phyloP scores from a whole-genome alignment of 2,888 invertebrate species.

The Drosophila melanosoma region DNA sequence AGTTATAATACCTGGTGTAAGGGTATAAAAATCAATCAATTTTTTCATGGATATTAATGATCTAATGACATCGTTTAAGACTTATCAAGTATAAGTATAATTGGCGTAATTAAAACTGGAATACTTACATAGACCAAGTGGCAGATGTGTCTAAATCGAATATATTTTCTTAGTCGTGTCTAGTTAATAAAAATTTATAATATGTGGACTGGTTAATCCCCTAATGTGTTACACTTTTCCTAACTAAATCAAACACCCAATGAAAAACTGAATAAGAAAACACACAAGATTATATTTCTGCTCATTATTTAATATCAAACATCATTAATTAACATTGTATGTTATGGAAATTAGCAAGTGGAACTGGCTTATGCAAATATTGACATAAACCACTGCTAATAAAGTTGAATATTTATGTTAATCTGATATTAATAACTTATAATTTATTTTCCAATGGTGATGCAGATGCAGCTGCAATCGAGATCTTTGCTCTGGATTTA shows the following conservation, averaged over 20 bases:
- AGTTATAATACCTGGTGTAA: background rate
- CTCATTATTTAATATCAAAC: constrained; percentile 13
- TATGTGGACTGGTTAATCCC: background rate
- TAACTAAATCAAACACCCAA: background rate
- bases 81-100: background rate
- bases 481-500: constrained; percentile 44
- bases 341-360: constrained; percentile 9
- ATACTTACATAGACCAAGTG: background rate
- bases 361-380: constrained; percentile 59
- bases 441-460: constrained; percentile 39
- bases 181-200: background rate
- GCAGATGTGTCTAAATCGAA: background rate
- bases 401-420: constrained; percentile 36
- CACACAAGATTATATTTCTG: background rate
- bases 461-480: constrained; percentile 62
- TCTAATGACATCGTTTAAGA: background rate
- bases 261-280: constrained; percentile 32
- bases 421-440: constrained; percentile 38
- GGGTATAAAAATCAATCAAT: background rate
- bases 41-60: constrained; percentile 4
- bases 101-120: constrained; percentile 10
- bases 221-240: background rate
- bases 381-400: constrained; percentile 38
- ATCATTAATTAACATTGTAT: constrained; percentile 23
- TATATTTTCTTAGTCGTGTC: background rate